These are phyloP conservation scores for Pseudomyrmex flavicornis DNA, from an alignment of 1,140 invertebrate species.

Conservation along the genomic window DNA sequence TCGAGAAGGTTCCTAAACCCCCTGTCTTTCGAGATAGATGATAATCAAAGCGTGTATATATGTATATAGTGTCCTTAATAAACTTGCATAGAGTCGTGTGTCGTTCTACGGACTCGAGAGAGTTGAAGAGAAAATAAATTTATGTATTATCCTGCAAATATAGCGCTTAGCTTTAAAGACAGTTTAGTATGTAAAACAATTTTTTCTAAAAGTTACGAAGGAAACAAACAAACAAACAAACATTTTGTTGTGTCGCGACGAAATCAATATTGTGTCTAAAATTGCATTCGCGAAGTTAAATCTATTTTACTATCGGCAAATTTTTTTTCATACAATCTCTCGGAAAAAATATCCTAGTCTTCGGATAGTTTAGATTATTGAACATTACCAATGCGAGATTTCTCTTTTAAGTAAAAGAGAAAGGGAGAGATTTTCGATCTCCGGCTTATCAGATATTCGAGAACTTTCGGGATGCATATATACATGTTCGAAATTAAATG, in stretches of 20 bases:
- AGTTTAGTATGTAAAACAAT: conserved; percentile 3
- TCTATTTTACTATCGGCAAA: not conserved
- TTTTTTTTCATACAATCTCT: not conserved
- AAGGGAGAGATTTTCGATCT: not conserved
- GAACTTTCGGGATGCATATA: not conserved
- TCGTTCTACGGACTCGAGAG: too few species aligned
- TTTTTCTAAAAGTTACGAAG: not conserved
- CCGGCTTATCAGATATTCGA: not conserved
- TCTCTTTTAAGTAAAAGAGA: not conserved
- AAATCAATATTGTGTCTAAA: not conserved
- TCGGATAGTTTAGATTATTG: not conserved
- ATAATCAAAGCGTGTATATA: conserved; percentile 33
- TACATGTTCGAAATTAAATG: conserved; percentile 45
- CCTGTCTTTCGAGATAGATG: conserved; percentile 35
- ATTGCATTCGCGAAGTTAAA: not conserved
- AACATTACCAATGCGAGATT: not conserved
- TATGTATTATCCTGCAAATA: not conserved
- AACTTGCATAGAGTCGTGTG: conserved; percentile 6
- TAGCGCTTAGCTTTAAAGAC: not conserved
- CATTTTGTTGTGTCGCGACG: too few species aligned
- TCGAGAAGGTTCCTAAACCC: conserved; percentile 5
- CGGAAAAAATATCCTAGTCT: not conserved
- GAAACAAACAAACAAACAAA: too few species aligned
- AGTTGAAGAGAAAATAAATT: conserved; percentile 3
- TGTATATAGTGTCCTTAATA: conserved; percentile 19